Conservation (phyloP, 2,888 invertebrate genomes). For the Drosophila neotestacea region DNA sequence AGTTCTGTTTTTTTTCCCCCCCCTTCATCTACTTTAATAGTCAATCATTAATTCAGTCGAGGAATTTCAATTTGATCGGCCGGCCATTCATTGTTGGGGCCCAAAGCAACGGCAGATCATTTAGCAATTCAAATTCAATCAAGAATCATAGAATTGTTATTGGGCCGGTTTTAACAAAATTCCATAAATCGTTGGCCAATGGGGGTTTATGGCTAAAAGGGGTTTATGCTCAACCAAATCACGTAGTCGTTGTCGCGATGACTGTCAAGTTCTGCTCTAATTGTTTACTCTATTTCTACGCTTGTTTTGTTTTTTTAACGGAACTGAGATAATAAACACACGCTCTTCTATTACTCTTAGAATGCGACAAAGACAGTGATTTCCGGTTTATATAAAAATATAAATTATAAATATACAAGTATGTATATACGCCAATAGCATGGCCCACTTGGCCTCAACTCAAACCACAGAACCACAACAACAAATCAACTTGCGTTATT, state of each 20-base stretch:
- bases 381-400: slow-evolving; percentile 69
- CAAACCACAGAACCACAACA: slow-evolving; percentile 29
- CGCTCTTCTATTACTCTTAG: slow-evolving; percentile 60
- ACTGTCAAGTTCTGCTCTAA: slow-evolving; percentile 63
- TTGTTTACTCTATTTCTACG: slow-evolving; percentile 73
- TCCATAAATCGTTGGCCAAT: slow-evolving; percentile 33
- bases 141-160: slow-evolving; percentile 39
- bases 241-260: slow-evolving; percentile 58
- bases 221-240: slow-evolving; percentile 54
- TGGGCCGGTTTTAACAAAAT: slow-evolving; percentile 45
- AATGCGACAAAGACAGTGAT: slow-evolving; percentile 61
- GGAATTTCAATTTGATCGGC: slow-evolving; percentile 62
- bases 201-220: neutral
- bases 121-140: slow-evolving; percentile 80
- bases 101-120: slow-evolving; percentile 41
- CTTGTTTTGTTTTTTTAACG: slow-evolving; percentile 63
- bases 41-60: slow-evolving; percentile 70
- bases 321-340: slow-evolving; percentile 68
- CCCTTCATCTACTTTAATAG: slow-evolving; percentile 45
- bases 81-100: slow-evolving; percentile 55
- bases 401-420: slow-evolving; percentile 20
- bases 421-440: slow-evolving; percentile 16
- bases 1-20: slow-evolving; percentile 50
- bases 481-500: slow-evolving; percentile 19
- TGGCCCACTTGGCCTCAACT: slow-evolving; percentile 50